Evolutionary conservation across 2,113 vertebrate genomes (phyloP).

Genomic region (Heterocephalus glaber): DNA sequence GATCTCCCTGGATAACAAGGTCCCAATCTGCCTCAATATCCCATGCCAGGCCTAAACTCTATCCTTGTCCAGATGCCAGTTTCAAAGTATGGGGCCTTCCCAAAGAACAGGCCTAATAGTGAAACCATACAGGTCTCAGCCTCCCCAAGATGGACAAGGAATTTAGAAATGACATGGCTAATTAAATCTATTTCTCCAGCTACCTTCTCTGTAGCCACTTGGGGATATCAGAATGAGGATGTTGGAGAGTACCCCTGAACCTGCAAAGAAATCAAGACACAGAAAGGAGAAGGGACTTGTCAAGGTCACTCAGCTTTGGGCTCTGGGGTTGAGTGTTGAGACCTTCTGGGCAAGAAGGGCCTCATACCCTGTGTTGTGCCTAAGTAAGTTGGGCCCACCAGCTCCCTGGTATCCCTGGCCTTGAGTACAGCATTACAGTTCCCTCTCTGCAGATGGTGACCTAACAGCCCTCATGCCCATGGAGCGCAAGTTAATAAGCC

Average conservation of each 20-base stretch:
- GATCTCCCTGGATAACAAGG: neutral
- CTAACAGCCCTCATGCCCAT: neutral
- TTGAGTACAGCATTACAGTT: neutral
- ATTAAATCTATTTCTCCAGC: neutral
- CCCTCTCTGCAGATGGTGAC: neutral
- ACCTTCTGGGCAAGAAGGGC: neutral
- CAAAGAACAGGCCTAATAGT: neutral
- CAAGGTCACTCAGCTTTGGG: neutral
- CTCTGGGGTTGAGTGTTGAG: too few species aligned
- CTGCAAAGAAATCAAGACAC: neutral
- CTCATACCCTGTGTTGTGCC: neutral
- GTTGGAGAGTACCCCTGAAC: neutral
- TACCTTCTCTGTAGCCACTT: neutral
- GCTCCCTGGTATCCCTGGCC: neutral
- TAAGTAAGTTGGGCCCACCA: neutral
- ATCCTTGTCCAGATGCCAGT: neutral
- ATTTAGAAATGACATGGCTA: neutral
- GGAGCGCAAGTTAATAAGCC: neutral
- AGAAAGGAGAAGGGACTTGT: neutral
- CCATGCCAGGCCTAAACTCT: neutral
- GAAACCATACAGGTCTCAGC: neutral
- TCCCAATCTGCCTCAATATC: neutral
- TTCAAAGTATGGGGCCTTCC: neutral
- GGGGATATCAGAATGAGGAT: neutral
- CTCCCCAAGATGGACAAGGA: neutral